phyloP scores from a whole-genome alignment of 1,140 invertebrate species.

The Octopus bimaculoides region DNA sequence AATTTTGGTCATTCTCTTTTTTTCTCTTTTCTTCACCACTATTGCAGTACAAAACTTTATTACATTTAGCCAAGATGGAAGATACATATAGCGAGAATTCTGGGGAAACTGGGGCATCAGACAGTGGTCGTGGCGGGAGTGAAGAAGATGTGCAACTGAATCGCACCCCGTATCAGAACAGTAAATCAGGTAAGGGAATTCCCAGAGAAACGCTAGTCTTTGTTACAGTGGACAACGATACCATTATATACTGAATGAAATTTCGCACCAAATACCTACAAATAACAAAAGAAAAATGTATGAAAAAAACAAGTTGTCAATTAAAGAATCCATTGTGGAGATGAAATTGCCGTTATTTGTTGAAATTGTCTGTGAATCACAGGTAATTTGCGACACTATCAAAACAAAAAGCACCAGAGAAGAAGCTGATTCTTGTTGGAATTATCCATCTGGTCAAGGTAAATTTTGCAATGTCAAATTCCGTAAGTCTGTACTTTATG shows the following conservation, averaged over 20 bases:
- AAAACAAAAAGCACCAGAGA: too few species aligned
- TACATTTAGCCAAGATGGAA: slow-evolving; percentile 23
- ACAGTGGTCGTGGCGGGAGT: slow-evolving; percentile 45
- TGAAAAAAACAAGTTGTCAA: neutral
- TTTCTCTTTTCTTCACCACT: neutral
- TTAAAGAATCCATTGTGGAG: too few species aligned
- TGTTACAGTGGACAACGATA: neutral
- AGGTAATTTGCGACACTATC: too few species aligned
- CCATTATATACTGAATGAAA: neutral
- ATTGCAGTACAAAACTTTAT: slow-evolving; percentile 6
- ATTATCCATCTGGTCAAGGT: too few species aligned
- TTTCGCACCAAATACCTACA: neutral
- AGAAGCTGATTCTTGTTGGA: too few species aligned
- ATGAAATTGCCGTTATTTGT: too few species aligned
- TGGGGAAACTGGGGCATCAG: slow-evolving; percentile 39
- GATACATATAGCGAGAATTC: slow-evolving; percentile 45
- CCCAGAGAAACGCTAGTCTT: neutral
- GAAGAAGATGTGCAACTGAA: slow-evolving; percentile 39
- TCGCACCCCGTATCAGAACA: neutral
- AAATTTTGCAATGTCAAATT: too few species aligned
- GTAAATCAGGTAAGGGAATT: neutral
- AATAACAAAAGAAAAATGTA: neutral
- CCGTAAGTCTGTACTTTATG: too few species aligned
- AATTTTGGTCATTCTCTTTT: too few species aligned
- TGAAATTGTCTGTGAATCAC: too few species aligned